Conservation (phyloP, 1,140 invertebrate genomes). For the Drosophila funebris region DNA sequence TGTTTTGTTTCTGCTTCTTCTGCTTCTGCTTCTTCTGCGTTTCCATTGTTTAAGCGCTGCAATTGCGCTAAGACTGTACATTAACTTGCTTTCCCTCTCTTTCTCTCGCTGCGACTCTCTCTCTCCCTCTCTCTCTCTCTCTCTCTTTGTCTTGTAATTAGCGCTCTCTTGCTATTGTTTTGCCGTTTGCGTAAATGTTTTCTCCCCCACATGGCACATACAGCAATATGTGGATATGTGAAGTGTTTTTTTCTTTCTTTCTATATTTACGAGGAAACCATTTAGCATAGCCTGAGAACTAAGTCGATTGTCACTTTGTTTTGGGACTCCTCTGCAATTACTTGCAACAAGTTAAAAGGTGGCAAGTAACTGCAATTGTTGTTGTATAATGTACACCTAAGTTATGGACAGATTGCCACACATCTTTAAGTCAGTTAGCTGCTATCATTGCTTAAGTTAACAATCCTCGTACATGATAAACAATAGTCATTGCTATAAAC, state of each 20-base stretch:
- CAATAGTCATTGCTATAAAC: constrained; percentile 15
- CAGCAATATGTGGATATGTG: background rate
- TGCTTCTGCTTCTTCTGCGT: too few species aligned
- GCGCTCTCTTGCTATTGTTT: constrained; percentile 67
- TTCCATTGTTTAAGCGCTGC: constrained; percentile 35
- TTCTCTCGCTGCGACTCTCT: background rate
- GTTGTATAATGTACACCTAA: constrained; percentile 55
- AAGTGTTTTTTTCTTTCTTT: constrained; percentile 13
- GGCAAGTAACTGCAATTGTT: constrained; percentile 42
- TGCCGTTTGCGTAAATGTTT: constrained; percentile 67
- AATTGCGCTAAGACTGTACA: constrained; percentile 21
- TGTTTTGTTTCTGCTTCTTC: constrained; percentile 10
- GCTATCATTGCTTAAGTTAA: constrained; percentile 24
- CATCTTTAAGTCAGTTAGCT: constrained; percentile 31
- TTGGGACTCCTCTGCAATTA: constrained; percentile 48
- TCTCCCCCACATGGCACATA: constrained; percentile 38
- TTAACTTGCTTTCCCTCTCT: constrained; percentile 2
- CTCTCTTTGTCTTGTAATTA: constrained; percentile 49
- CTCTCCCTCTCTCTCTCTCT: constrained; percentile 20
- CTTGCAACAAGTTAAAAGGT: constrained; percentile 67
- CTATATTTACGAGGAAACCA: constrained; percentile 71
- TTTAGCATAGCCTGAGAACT: constrained; percentile 78
- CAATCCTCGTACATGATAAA: constrained; percentile 14
- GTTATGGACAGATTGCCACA: constrained; percentile 77
- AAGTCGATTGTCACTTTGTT: constrained; percentile 75